phyloP scores from a whole-genome alignment of 1,140 invertebrate species.

The Metopolophium dirhodum region DNA sequence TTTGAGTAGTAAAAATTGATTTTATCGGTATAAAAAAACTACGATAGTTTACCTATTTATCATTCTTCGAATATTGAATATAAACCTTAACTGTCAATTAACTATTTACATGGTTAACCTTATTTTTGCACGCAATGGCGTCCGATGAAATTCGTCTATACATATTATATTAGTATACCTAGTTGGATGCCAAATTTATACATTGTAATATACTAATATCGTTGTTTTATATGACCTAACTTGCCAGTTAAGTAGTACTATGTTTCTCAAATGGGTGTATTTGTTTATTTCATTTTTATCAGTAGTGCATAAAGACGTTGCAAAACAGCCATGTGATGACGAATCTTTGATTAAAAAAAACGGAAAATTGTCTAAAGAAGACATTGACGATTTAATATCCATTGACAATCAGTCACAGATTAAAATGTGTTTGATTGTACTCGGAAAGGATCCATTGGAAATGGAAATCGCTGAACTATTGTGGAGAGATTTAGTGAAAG shows the following conservation, averaged over 20 bases:
- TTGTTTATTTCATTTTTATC: background rate
- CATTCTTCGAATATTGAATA: background rate
- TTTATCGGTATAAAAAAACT: background rate
- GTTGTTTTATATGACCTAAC: background rate
- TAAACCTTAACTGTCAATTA: background rate
- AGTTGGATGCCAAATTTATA: background rate
- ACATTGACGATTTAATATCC: constrained; percentile 21
- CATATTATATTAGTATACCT: background rate
- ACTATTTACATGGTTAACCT: background rate
- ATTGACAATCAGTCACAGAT: background rate
- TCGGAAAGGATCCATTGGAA: constrained; percentile 39
- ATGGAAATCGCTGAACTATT: background rate
- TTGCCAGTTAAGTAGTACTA: background rate
- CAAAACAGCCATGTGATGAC: background rate
- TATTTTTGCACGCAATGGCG: background rate
- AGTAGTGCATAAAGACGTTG: background rate
- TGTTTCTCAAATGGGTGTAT: background rate
- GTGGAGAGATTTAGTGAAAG: constrained; percentile 48
- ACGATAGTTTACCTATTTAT: background rate
- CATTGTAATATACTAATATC: background rate
- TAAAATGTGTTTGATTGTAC: constrained; percentile 33
- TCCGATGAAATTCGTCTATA: background rate
- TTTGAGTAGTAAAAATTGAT: background rate
- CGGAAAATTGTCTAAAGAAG: background rate
- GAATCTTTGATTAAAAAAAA: background rate